A percentile compares a stretch with the other conserved stretches of the same genome.
phyloP scores from a whole-genome alignment of 2,113 vertebrate species.

The Paratilapia polleni region DNA sequence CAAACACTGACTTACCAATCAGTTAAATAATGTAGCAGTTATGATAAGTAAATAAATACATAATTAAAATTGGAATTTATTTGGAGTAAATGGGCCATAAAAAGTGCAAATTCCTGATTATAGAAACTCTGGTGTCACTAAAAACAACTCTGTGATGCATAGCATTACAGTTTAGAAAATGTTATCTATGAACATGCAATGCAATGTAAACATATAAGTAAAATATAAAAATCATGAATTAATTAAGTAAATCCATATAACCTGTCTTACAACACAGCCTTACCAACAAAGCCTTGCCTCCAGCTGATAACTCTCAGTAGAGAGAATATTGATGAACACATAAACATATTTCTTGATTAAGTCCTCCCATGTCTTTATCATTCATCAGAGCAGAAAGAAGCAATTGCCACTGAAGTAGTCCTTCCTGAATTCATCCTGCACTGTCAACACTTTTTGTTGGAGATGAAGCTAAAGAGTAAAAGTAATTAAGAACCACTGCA shows the following conservation, averaged over 20 bases:
- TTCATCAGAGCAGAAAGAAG: background rate
- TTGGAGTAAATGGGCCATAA: background rate
- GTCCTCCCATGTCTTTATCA: background rate
- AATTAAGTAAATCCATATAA: background rate
- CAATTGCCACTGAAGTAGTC: background rate
- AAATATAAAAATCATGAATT: background rate
- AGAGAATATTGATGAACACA: background rate
- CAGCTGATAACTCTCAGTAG: background rate
- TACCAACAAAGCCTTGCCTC: background rate
- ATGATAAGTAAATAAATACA: background rate
- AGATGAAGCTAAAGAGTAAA: background rate
- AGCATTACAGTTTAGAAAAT: too few species aligned
- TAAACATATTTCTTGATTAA: background rate
- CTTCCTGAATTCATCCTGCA: background rate
- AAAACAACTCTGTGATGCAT: too few species aligned
- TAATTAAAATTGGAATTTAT: background rate
- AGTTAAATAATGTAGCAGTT: background rate
- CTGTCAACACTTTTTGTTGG: background rate
- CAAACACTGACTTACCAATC: background rate
- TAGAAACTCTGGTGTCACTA: too few species aligned
- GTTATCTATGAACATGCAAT: background rate
- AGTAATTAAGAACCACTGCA: slow-evolving; percentile 2
- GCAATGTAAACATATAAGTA: background rate
- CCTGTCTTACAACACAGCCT: background rate
- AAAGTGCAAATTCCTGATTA: too few species aligned